A percentile compares a stretch with the other conserved stretches of the same genome.
phyloP scores from a whole-genome alignment of 2,113 vertebrate genomes.

The Thinocorus orbignyianus region DNA sequence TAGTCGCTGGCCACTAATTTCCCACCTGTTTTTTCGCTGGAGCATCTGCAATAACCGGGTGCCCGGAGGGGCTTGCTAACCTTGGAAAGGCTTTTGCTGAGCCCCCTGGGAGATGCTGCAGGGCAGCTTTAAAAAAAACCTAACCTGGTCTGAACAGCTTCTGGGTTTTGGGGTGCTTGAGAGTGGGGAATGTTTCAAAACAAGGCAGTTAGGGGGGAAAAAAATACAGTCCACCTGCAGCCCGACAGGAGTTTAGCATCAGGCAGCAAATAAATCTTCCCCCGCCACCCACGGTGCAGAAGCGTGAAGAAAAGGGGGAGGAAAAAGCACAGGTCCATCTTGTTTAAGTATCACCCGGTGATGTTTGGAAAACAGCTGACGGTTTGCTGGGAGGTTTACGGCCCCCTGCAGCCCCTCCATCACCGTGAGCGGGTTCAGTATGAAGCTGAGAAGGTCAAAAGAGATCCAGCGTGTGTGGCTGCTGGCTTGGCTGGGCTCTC shows the following conservation, averaged over 20 bases:
- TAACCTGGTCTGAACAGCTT: not conserved
- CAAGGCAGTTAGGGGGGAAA: too few relatives aligned
- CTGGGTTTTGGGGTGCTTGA: not conserved
- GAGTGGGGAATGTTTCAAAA: not conserved
- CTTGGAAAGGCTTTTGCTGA: not conserved
- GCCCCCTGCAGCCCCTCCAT: not conserved
- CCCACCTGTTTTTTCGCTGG: constrained; percentile 40
- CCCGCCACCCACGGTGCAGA: not conserved
- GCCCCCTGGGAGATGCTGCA: fast-evolving
- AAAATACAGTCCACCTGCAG: not conserved
- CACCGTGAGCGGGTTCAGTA: fast-evolving
- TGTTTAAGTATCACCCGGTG: not conserved
- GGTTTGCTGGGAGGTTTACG: not conserved
- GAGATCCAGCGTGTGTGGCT: not conserved
- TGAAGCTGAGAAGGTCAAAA: not conserved
- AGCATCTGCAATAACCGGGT: not conserved
- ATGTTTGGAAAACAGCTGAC: not conserved
- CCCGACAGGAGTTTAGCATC: not conserved
- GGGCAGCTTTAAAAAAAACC: not conserved
- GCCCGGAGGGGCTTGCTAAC: not conserved
- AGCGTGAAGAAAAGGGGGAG: not conserved
- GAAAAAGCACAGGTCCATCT: not conserved
- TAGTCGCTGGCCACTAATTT: constrained; percentile 40
- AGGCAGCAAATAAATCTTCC: not conserved
- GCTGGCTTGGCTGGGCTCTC: not conserved